Conservation (phyloP, 2,888 invertebrate species). For the Drosophila kambysellisi region DNA sequence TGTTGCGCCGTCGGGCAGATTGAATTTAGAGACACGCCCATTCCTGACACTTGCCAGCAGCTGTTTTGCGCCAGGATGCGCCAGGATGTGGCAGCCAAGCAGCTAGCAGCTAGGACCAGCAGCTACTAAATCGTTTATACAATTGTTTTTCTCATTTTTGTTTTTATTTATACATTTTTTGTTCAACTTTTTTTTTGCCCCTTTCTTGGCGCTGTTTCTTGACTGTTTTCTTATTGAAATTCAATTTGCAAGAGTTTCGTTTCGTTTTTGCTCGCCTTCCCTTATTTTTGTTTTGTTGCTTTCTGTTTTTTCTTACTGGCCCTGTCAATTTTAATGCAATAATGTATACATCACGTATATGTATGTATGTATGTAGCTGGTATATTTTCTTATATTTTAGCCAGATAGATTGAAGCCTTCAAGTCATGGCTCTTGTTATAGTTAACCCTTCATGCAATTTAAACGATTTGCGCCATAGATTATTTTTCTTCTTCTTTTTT, state of each 20-base stretch:
- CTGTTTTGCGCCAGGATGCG: constrained; percentile 58
- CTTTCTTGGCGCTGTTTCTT: constrained; percentile 57
- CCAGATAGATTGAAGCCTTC: constrained; percentile 53
- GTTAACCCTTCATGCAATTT: constrained; percentile 57
- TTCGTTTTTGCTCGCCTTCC: constrained; percentile 28
- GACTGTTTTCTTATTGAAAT: constrained; percentile 78
- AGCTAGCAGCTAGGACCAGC: constrained; percentile 53
- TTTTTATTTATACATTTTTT: constrained; percentile 60
- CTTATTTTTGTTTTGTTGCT: constrained; percentile 1
- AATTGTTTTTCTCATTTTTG: constrained; percentile 71
- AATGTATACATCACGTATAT: constrained; percentile 17
- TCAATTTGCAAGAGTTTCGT: constrained; percentile 71
- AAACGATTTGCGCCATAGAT: constrained; percentile 68
- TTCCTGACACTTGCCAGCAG: constrained; percentile 76
- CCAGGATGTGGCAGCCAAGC: constrained; percentile 63
- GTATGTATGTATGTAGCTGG: not conserved
- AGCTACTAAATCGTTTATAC: constrained; percentile 80
- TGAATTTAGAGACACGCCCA: constrained; percentile 66
- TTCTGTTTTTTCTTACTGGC: constrained; percentile 13
- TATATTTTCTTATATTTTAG: constrained; percentile 17
- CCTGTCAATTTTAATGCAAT: constrained; percentile 41
- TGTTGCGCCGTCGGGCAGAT: constrained; percentile 52
- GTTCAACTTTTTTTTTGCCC: constrained; percentile 36
- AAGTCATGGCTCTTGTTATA: constrained; percentile 44
- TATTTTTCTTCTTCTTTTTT: constrained; percentile 41